A percentile compares a stretch with the other conserved stretches of the same genome.
These are phyloP conservation scores for Dryoscopus gambensis DNA, from an alignment of 2,113 vertebrate genomes.

Conservation along the genomic window DNA sequence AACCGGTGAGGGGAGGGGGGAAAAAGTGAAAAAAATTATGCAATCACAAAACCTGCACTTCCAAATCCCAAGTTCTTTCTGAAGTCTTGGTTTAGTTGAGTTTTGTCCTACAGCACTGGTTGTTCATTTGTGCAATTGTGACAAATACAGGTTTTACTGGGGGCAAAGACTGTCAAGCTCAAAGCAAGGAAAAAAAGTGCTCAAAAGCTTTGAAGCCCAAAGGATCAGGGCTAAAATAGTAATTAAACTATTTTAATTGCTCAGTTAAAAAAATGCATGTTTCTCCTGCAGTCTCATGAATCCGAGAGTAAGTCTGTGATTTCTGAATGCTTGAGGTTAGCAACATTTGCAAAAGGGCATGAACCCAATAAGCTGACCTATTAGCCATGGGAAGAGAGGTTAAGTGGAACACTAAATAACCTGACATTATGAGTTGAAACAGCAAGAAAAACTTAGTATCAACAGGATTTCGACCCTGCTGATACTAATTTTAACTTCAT, in stretches of 20 bases:
- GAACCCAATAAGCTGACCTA: slow-evolving; percentile 8
- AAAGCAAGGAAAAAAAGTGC: neutral
- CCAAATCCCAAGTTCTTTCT: neutral
- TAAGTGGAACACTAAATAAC: slow-evolving; percentile 21
- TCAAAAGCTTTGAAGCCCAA: neutral
- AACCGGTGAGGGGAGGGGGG: neutral
- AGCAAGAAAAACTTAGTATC: neutral
- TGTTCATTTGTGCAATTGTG: neutral
- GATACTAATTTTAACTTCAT: neutral
- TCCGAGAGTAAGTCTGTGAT: neutral
- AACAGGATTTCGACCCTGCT: neutral
- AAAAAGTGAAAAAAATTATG: neutral
- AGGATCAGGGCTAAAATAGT: neutral
- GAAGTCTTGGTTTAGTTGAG: neutral
- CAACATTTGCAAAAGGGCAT: neutral
- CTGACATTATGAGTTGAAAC: neutral
- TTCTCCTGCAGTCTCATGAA: neutral
- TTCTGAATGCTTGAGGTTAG: neutral
- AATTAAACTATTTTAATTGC: slow-evolving; percentile 6
- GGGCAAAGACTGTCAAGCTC: neutral
- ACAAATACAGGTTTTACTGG: neutral
- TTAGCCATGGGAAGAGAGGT: neutral
- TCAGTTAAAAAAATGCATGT: neutral
- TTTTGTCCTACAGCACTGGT: neutral
- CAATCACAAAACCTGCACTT: neutral